Conservation (phyloP, 2,797 vertebrate species). For the Squalus acanthias region DNA sequence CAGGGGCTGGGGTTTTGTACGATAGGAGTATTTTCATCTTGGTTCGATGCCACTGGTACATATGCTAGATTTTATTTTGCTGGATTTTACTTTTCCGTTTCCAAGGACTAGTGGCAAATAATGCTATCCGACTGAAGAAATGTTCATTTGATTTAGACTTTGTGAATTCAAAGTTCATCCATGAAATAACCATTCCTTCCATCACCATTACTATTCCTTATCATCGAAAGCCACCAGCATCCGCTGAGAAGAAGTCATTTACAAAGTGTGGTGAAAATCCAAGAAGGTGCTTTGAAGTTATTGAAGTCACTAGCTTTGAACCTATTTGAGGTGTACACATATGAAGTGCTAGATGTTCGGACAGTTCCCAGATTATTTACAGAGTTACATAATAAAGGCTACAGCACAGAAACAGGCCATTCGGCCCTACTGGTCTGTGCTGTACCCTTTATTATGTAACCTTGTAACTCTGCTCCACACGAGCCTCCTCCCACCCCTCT, state of each 20-base stretch:
- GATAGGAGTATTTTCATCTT: background rate
- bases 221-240: background rate
- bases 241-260: background rate
- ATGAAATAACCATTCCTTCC: background rate
- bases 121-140: background rate
- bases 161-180: background rate
- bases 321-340: background rate
- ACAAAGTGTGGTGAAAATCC: background rate
- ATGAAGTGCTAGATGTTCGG: background rate
- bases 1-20: background rate
- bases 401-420: background rate
- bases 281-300: background rate
- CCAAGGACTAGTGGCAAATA: background rate
- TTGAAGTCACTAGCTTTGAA: background rate
- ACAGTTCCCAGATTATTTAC: background rate
- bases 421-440: background rate
- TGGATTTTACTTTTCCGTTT: background rate
- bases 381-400: background rate
- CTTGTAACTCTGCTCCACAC: background rate
- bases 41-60: background rate
- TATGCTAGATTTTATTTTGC: background rate
- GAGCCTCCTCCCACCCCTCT: too few species aligned
- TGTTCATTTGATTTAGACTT: background rate
- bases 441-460: too few species aligned
- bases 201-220: background rate